Conservation (phyloP, 1,140 invertebrate species). For the Cotesia glomerata region DNA sequence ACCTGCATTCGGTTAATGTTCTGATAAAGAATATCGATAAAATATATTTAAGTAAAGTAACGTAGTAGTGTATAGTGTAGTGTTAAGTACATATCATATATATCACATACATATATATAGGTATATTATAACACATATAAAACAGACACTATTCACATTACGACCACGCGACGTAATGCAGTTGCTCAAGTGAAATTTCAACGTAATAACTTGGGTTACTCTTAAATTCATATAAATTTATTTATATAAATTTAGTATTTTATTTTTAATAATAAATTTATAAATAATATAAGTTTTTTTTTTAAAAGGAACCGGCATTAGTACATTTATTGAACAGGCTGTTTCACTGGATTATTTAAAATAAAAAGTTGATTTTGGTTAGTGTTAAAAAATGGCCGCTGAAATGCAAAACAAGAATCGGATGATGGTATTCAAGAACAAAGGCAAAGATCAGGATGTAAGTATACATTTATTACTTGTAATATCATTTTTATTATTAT, state of each 20-base stretch:
- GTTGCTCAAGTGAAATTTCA: slow-evolving; percentile 6
- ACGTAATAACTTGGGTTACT: too few species aligned
- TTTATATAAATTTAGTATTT: not conserved
- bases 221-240: too few species aligned
- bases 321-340: not conserved
- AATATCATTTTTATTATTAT: slow-evolving; percentile 1
- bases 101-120: too few species aligned
- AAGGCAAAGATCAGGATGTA: slow-evolving; percentile 96
- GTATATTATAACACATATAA: too few species aligned
- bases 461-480: slow-evolving; percentile 61
- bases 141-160: too few species aligned
- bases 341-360: not conserved
- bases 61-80: too few species aligned
- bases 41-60: too few species aligned
- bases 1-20: too few species aligned
- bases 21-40: too few species aligned
- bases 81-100: too few species aligned
- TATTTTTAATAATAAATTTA: too few species aligned
- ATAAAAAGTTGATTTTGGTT: slow-evolving; percentile 55
- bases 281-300: not conserved
- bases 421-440: slow-evolving; percentile 94
- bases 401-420: slow-evolving; percentile 79
- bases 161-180: slow-evolving; percentile 12
- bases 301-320: not conserved
- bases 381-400: slow-evolving; percentile 73